Percentiles rank a stretch among this genome's conserved stretches.
phyloP scores from a whole-genome alignment of 2,797 vertebrate species.

The Phalanger gymnotis region DNA sequence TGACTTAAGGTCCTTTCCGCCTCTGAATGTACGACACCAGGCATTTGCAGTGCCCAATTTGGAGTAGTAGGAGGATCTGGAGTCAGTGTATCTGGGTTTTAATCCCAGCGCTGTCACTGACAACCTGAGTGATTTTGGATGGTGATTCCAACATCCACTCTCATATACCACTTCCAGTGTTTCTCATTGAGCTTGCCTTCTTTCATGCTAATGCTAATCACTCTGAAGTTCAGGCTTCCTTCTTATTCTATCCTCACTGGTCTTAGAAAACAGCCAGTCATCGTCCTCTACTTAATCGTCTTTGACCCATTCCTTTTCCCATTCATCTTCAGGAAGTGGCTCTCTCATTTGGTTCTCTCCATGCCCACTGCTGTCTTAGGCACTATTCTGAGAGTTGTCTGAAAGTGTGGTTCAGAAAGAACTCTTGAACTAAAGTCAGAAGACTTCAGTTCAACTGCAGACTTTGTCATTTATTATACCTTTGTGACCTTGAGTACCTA shows the following conservation, averaged over 20 bases:
- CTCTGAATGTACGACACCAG: neutral
- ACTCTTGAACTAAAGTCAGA: neutral
- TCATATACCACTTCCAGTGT: neutral
- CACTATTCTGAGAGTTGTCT: neutral
- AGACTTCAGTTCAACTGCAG: neutral
- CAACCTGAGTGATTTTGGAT: neutral
- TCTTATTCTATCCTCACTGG: neutral
- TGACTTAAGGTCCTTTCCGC: neutral
- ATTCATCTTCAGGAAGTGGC: neutral
- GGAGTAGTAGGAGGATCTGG: neutral
- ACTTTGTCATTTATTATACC: neutral
- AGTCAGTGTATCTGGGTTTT: neutral
- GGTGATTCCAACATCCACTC: neutral
- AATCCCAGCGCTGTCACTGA: neutral
- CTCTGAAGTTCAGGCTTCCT: neutral
- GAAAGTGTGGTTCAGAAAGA: neutral
- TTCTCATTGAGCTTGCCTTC: neutral
- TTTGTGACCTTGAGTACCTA: neutral
- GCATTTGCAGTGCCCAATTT: neutral
- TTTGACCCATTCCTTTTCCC: neutral
- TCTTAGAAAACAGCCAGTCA: neutral
- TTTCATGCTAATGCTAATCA: neutral
- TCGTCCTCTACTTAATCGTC: neutral
- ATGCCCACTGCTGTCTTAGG: neutral
- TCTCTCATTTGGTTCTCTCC: neutral